Percentiles rank a stretch among this genome's conserved stretches.
These are phyloP conservation scores for Tetraodon nigroviridis DNA, from an alignment of 2,113 vertebrate genomes.

Conservation along the genomic window DNA sequence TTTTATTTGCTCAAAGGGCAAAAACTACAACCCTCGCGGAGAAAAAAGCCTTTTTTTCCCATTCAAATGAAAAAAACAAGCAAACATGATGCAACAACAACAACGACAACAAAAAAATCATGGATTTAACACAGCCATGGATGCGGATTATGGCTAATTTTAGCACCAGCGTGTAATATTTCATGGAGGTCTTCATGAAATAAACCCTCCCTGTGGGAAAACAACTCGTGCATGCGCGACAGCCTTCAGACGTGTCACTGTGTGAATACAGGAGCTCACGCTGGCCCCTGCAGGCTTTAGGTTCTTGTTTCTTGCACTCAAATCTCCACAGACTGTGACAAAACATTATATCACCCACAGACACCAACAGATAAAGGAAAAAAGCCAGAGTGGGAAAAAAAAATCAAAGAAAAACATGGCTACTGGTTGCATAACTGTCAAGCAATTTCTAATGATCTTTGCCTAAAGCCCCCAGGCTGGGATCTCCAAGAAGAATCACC, in stretches of 20 bases:
- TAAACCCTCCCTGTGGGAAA: neutral
- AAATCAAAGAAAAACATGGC: conserved; percentile 16
- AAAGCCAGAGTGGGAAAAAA: neutral
- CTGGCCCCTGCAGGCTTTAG: conserved; percentile 1
- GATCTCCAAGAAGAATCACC: conserved; percentile 44
- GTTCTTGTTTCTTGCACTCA: conserved; percentile 18
- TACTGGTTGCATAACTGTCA: conserved; percentile 34
- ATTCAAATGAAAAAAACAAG: no score
- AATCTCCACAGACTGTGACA: conserved; percentile 16
- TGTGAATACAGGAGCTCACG: conserved; percentile 4
- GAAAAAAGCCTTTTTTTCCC: no score
- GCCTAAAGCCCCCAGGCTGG: conserved; percentile 38
- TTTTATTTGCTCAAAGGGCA: no score
- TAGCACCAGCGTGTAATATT: no score
- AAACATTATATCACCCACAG: conserved; percentile 34
- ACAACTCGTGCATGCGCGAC: neutral
- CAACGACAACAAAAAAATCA: no score
- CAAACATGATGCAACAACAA: no score
- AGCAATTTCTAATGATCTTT: conserved; percentile 57
- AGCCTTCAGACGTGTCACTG: neutral
- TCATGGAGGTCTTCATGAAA: neutral
- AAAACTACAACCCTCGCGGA: no score
- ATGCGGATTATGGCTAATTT: no score
- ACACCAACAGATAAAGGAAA: conserved; percentile 19
- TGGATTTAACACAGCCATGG: no score